Percentiles rank a stretch among this genome's conserved stretches.
These are phyloP conservation scores for Protodeltote pygarga DNA, from an alignment of 2,888 invertebrate species.

Conservation along the genomic window DNA sequence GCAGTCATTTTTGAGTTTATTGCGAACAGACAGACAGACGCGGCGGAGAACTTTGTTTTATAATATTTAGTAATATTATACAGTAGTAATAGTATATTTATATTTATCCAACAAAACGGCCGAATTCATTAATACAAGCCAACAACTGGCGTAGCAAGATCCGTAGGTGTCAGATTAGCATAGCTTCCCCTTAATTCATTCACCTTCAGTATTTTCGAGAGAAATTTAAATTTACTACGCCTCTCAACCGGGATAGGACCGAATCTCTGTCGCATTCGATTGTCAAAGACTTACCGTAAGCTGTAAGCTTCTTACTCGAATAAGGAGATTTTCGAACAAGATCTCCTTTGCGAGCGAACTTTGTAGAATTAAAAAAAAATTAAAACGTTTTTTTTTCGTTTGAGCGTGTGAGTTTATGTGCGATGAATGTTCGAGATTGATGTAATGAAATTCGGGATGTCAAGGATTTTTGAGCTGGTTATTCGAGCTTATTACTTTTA, in stretches of 20 bases:
- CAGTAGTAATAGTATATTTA: no score
- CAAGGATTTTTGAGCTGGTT: conserved; percentile 21
- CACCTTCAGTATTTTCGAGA: conserved; percentile 36
- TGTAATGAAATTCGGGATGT: conserved; percentile 30
- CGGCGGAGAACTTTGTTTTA: no score
- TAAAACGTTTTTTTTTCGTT: conserved; percentile 52
- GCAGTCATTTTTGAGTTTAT: no score
- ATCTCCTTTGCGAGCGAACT: conserved; percentile 68
- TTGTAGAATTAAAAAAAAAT: conserved; percentile 76
- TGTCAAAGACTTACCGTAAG: conserved; percentile 79
- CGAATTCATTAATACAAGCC: conserved; percentile 35
- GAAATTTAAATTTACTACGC: conserved; percentile 55
- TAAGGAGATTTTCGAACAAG: conserved; percentile 77
- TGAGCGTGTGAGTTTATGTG: conserved; percentile 36
- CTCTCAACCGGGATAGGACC: conserved; percentile 47
- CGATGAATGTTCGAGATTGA: conserved; percentile 9
- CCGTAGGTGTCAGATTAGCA: conserved; percentile 46
- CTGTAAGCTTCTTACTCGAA: conserved; percentile 78
- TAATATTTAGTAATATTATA: no score
- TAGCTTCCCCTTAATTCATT: conserved; percentile 44
- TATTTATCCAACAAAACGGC: no score
- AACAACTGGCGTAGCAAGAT: conserved; percentile 37
- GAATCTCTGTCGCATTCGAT: conserved; percentile 76
- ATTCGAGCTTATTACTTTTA: no score
- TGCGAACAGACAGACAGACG: no score